A percentile compares a stretch with the other conserved stretches of the same genome.
These are phyloP conservation scores for Apteryx mantelli DNA, from an alignment of 2,113 vertebrate species.

Conservation along the genomic window DNA sequence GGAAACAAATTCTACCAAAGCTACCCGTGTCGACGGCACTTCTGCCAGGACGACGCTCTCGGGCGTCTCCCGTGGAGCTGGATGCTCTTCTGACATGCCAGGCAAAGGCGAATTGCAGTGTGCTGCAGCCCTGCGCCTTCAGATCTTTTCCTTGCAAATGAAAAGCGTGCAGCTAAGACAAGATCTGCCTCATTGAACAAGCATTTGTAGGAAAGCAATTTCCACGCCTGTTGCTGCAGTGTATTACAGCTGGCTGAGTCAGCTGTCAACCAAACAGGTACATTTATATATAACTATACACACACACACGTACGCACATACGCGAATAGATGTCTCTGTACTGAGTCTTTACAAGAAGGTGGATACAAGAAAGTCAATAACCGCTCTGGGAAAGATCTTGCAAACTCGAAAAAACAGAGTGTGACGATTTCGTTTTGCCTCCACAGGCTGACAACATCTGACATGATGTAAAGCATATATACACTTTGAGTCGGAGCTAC, in stretches of 20 bases:
- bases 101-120: fast-evolving
- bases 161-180: background rate
- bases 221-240: background rate
- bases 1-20: background rate
- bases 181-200: background rate
- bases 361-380: fast-evolving
- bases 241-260: background rate
- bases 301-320: background rate
- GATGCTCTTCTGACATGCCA: too few relatives aligned
- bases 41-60: fast-evolving
- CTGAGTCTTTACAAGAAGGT: fast-evolving
- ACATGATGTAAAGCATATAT: fast-evolving
- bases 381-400: background rate
- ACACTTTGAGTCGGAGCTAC: background rate
- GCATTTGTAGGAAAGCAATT: background rate
- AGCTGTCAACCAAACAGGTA: background rate
- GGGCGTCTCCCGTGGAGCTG: fast-evolving
- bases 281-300: fast-evolving
- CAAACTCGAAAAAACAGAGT: background rate
- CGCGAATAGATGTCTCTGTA: background rate
- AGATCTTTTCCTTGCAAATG: background rate
- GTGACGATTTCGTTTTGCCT: background rate
- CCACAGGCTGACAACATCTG: fast-evolving
- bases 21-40: background rate
- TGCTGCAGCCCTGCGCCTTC: too few relatives aligned